A percentile compares a stretch with the other conserved stretches of the same genome.
Conservation (phyloP, 2,113 vertebrate species). For the Tragelaphus scriptus region DNA sequence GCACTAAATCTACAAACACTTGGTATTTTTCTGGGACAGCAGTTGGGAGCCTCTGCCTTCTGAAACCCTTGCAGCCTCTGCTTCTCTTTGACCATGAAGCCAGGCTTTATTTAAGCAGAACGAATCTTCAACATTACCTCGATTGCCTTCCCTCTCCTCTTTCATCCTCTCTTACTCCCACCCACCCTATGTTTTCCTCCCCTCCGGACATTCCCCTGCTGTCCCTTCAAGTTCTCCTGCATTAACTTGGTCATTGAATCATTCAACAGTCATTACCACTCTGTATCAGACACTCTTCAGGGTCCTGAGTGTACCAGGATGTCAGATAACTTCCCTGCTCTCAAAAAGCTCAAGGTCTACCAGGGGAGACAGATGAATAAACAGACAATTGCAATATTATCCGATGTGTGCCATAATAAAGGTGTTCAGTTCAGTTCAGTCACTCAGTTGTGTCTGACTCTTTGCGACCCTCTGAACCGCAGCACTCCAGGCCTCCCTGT, state of each 20-base stretch:
- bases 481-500: not conserved
- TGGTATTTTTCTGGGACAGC: not conserved
- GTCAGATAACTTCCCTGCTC: not conserved
- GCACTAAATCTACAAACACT: not conserved
- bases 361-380: not conserved
- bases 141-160: not conserved
- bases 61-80: not conserved
- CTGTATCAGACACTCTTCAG: not conserved
- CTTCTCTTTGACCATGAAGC: not conserved
- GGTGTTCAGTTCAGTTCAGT: not conserved
- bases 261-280: not conserved
- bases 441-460: not conserved
- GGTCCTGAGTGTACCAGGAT: not conserved
- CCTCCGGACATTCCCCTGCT: not conserved
- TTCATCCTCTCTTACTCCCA: not conserved
- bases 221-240: not conserved
- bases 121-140: not conserved
- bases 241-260: not conserved
- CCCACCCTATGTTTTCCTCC: not conserved
- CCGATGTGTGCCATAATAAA: not conserved
- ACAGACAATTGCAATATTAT: not conserved
- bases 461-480: not conserved
- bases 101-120: constrained; percentile 13
- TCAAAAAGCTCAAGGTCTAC: not conserved
- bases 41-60: not conserved